These are phyloP conservation scores for Bufo gargarizans DNA, from an alignment of 2,113 vertebrate species.

Conservation along the genomic window DNA sequence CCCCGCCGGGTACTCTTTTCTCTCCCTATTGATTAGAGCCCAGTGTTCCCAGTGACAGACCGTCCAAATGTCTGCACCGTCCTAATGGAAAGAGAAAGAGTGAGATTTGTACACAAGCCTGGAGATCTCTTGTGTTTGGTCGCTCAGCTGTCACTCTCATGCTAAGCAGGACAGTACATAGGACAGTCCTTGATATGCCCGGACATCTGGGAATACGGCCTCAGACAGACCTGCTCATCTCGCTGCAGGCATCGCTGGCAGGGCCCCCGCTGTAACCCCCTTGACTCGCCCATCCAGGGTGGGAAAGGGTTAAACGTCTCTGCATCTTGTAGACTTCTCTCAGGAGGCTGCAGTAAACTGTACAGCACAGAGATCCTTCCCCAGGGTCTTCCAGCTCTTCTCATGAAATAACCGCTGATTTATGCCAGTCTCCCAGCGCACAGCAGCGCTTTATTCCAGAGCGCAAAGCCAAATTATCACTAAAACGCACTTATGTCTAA, in stretches of 20 bases:
- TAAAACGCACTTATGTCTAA: constrained; percentile 14
- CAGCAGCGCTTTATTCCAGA: constrained; percentile 4
- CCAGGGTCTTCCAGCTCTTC: constrained; percentile 26
- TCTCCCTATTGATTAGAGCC: neutral
- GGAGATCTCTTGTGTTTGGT: neutral
- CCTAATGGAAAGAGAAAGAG: neutral
- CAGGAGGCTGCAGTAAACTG: constrained; percentile 36
- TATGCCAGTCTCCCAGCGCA: constrained; percentile 30
- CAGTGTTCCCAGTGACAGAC: neutral
- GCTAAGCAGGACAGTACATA: constrained; percentile 27
- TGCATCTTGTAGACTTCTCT: constrained; percentile 26
- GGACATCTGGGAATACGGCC: neutral
- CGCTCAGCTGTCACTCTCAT: constrained; percentile 33
- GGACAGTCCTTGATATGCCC: neutral
- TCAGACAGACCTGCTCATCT: constrained; percentile 24
- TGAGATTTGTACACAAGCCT: neutral
- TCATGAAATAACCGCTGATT: constrained; percentile 36
- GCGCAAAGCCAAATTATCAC: constrained; percentile 35
- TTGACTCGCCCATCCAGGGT: neutral
- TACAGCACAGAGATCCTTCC: constrained; percentile 33
- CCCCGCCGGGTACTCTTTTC: neutral
- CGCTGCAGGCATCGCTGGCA: constrained; percentile 12
- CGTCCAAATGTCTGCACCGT: neutral
- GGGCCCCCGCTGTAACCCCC: neutral
- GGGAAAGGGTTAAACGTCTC: constrained; percentile 24